These are phyloP conservation scores for Hemitrygon akajei DNA, from an alignment of 2,797 vertebrate genomes.

Conservation along the genomic window DNA sequence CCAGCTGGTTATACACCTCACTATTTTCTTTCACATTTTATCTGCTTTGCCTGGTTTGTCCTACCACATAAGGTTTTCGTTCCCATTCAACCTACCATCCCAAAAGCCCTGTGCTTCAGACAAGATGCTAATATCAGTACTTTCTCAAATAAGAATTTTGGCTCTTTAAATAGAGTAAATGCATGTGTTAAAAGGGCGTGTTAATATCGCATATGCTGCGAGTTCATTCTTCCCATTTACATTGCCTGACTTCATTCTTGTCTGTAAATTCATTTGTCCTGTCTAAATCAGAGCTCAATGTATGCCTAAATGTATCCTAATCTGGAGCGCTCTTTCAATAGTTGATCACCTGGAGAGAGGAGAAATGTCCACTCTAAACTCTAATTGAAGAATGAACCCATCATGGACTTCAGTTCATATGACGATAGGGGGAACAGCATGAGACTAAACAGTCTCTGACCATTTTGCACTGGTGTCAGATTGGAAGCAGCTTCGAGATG, in stretches of 20 bases:
- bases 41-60: not conserved
- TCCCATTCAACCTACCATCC: too few relatives aligned
- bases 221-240: not conserved
- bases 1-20: not conserved
- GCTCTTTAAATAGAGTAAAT: not conserved
- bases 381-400: not conserved
- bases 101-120: not conserved
- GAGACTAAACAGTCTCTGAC: not conserved
- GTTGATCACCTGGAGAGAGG: not conserved
- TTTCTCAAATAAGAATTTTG: not conserved
- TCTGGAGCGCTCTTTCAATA: not conserved
- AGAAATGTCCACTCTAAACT: not conserved
- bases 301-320: not conserved
- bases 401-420: not conserved
- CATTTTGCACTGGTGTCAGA: not conserved
- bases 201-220: not conserved
- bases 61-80: not conserved
- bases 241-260: not conserved
- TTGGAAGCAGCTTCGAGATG: not conserved
- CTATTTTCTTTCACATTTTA: not conserved
- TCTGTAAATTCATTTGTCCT: not conserved
- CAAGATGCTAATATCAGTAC: not conserved
- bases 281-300: not conserved
- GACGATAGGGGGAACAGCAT: not conserved
- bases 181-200: not conserved